Evolutionary conservation across 2,888 invertebrate species (phyloP), one percentile per base, ranked within the genome.

Genomic region (Diploptera punctata): DNA sequence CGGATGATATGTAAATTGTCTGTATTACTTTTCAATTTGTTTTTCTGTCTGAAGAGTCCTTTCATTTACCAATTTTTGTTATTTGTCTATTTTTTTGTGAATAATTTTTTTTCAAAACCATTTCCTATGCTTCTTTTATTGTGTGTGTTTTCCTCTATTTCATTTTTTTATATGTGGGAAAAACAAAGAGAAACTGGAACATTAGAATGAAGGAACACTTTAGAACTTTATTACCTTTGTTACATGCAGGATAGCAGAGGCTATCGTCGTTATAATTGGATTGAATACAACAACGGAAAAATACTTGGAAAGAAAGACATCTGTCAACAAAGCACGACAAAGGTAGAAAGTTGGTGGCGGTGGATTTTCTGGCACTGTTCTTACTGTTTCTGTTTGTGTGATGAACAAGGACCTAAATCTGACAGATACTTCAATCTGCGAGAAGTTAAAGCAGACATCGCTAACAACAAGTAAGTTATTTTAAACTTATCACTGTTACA

Each of bases 321-420:
- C 18, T 92, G 92, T 80, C n/a, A 29, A 2, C 29, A 38, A 3
- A 90, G 89, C 43, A 84, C 85, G 0, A 87, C 87, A 72, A 89
- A 86, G 73, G 79, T 80, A 71, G 93, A 95, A 79, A 94, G 94
- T 75, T 95, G 95, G 94, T 95, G 95, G 95, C 88, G 95, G 67
- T 94, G 93, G 89, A 79, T 95, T 52, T 92, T 95, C 84, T 95
- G 93, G 93, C 83, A 83, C 75, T 96, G 96, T 81, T 94, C 94
- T 44, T 95, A 94, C 82, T 96, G 96, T 82, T 89, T 95, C 84
- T 96, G 96, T 79, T 85, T 93, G 52, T 96, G 96, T 82, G 95
- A 95, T 81, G 94, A 94, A 80, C 79, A 86, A 73, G 88, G 87
- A 71, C 79, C 86, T 1, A 85, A 86, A 76, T 94, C 94, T 0